Conservation (phyloP, 2,888 invertebrate genomes). For the Hypercompe scribonia region DNA sequence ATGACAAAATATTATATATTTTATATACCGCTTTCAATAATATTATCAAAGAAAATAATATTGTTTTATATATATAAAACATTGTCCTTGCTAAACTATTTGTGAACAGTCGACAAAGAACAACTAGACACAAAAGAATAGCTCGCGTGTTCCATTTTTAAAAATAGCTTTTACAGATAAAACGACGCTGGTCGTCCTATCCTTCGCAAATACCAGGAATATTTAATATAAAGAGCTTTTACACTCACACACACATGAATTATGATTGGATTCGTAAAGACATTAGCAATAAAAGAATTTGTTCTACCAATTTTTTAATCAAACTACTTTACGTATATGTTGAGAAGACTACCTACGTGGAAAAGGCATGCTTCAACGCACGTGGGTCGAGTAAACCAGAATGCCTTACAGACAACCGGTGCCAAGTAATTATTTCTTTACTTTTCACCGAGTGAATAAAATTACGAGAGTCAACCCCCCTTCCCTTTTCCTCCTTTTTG, state of each 20-base stretch:
- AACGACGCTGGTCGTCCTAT: slow-evolving; percentile 24
- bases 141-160: slow-evolving; percentile 26
- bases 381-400: no score
- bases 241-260: neutral
- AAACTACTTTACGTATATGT: no score
- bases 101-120: slow-evolving; percentile 12
- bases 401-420: no score
- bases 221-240: slow-evolving; percentile 8
- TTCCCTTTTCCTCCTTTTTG: no score
- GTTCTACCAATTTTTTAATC: neutral
- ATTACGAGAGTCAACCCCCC: no score
- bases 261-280: neutral
- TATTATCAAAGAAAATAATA: neutral
- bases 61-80: neutral
- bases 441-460: no score
- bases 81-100: neutral
- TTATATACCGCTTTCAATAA: neutral
- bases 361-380: no score
- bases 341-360: no score
- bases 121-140: slow-evolving; percentile 22
- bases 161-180: slow-evolving; percentile 16
- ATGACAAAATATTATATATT: neutral
- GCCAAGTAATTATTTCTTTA: no score
- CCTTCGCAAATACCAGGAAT: slow-evolving; percentile 22
- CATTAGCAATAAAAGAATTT: neutral